These are phyloP conservation scores for Montipora capricornis DNA, from an alignment of 64 coral and sea anemone species.

Conservation along the genomic window DNA sequence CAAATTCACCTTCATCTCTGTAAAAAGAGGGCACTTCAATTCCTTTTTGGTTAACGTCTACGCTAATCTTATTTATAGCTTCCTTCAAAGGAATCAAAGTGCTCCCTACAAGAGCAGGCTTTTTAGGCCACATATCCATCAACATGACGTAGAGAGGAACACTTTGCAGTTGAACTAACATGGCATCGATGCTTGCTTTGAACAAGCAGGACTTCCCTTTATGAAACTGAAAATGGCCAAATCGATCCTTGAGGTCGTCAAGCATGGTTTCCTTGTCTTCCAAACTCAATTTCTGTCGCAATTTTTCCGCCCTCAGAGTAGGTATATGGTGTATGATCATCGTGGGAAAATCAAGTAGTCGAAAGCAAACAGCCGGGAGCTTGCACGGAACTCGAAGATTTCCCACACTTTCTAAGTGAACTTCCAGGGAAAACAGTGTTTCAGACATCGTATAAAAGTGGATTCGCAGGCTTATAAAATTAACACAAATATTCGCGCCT, in stretches of 20 bases:
- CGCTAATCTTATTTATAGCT: conserved; percentile 72
- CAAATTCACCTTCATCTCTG: conserved; percentile 78
- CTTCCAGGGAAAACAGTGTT: conserved; percentile 93
- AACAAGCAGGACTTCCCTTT: conserved; percentile 97
- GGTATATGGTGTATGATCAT: conserved; percentile 84
- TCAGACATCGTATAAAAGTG: conserved; percentile 33
- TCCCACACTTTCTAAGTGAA: conserved; percentile 84
- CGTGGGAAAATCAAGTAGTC: conserved; percentile 92
- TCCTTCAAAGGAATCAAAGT: conserved; percentile 77
- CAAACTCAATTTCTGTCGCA: conserved; percentile 67
- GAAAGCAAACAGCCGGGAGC: conserved; percentile 87
- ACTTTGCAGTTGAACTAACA: conserved; percentile 63
- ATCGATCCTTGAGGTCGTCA: conserved; percentile 72
- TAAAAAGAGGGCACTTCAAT: conserved; percentile 79
- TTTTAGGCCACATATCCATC: conserved; percentile 84
- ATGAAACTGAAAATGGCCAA: conserved; percentile 68
- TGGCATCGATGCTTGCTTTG: conserved; percentile 71
- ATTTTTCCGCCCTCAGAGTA: conserved; percentile 47
- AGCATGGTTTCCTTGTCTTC: conserved; percentile 38
- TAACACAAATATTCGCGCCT: conserved; percentile 14
- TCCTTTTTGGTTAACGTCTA: conserved; percentile 71
- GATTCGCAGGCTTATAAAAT: background rate
- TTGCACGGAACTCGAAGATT: conserved; percentile 66
- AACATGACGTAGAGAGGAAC: conserved; percentile 93
- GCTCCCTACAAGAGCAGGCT: conserved; percentile 82